These are phyloP conservation scores for Amblyjoppa proteus DNA, from an alignment of 2,888 invertebrate genomes.

Conservation along the genomic window DNA sequence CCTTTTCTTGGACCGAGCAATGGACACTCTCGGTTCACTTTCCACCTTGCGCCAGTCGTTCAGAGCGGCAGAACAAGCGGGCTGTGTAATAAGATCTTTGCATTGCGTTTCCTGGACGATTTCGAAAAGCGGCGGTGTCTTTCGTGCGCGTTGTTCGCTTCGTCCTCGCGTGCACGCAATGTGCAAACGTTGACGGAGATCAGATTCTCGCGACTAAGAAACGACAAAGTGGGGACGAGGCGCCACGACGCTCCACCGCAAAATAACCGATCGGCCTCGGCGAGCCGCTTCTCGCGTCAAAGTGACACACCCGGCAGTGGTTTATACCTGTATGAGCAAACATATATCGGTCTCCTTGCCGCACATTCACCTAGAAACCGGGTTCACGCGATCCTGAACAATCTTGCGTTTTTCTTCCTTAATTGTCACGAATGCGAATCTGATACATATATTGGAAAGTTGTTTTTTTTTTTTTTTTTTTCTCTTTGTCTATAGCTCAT, in stretches of 20 bases:
- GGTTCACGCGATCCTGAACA: slow-evolving; percentile 77
- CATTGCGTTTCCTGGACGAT: slow-evolving; percentile 73
- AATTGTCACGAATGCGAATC: slow-evolving; percentile 25
- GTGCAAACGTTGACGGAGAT: slow-evolving; percentile 54
- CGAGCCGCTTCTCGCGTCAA: slow-evolving; percentile 72
- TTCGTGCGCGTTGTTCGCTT: slow-evolving; percentile 43
- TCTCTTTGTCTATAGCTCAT: slow-evolving; percentile 30
- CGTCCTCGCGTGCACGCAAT: slow-evolving; percentile 60
- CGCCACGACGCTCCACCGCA: slow-evolving; percentile 75
- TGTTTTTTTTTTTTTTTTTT: background rate
- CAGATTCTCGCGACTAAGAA: slow-evolving; percentile 67
- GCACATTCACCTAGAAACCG: slow-evolving; percentile 79
- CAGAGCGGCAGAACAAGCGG: slow-evolving; percentile 11
- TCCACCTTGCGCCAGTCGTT: slow-evolving; percentile 73
- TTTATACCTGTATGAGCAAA: slow-evolving; percentile 64
- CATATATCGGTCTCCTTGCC: slow-evolving; percentile 62
- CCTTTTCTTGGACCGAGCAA: slow-evolving; percentile 59
- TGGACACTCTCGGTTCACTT: slow-evolving; percentile 74
- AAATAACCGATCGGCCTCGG: slow-evolving; percentile 71
- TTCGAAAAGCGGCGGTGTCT: slow-evolving; percentile 67
- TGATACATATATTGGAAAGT: background rate
- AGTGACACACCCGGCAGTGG: slow-evolving; percentile 81
- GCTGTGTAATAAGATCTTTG: slow-evolving; percentile 78
- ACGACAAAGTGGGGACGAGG: slow-evolving; percentile 69
- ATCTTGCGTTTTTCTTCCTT: slow-evolving; percentile 50